Percentiles rank a stretch among this genome's conserved stretches.
phyloP scores from a whole-genome alignment of 2,888 invertebrate species.

The Philaethria dido region DNA sequence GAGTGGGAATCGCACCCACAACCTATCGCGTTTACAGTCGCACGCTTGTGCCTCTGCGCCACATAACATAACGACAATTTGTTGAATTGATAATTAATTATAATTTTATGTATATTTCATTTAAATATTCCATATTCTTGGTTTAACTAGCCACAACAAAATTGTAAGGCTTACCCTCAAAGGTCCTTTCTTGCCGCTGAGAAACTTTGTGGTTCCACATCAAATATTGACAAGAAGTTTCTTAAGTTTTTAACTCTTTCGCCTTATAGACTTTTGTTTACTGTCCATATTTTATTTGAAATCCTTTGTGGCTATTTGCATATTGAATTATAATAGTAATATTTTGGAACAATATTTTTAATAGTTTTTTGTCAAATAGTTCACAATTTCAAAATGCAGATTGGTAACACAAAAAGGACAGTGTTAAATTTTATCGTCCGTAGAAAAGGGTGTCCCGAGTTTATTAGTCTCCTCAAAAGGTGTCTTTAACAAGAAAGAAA shows the following conservation, averaged over 20 bases:
- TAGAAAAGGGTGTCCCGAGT: too few relatives aligned
- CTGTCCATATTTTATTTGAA: slow-evolving; percentile 13
- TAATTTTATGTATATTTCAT: slow-evolving; percentile 9
- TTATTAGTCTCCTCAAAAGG: too few relatives aligned
- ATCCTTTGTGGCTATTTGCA: background rate
- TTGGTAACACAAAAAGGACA: too few relatives aligned
- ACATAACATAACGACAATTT: background rate
- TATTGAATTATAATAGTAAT: background rate
- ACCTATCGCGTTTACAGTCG: too few relatives aligned
- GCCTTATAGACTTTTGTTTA: slow-evolving; percentile 31
- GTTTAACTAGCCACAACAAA: slow-evolving; percentile 31
- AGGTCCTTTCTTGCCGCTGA: slow-evolving; percentile 37
- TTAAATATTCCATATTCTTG: slow-evolving; percentile 21
- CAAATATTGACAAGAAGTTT: slow-evolving; percentile 40
- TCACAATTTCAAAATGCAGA: too few relatives aligned
- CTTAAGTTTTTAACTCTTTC: slow-evolving; percentile 40
- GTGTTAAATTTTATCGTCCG: too few relatives aligned
- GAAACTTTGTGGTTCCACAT: slow-evolving; percentile 40
- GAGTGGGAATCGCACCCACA: too few relatives aligned
- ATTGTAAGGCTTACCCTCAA: slow-evolving; percentile 38
- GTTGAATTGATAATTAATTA: slow-evolving; percentile 4
- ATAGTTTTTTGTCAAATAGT: too few relatives aligned
- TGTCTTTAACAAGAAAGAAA: too few relatives aligned
- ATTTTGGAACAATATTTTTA: background rate
- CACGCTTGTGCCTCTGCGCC: too few relatives aligned